These are phyloP conservation scores for Neria commutata DNA, from an alignment of 2,888 invertebrate species.

Conservation along the genomic window DNA sequence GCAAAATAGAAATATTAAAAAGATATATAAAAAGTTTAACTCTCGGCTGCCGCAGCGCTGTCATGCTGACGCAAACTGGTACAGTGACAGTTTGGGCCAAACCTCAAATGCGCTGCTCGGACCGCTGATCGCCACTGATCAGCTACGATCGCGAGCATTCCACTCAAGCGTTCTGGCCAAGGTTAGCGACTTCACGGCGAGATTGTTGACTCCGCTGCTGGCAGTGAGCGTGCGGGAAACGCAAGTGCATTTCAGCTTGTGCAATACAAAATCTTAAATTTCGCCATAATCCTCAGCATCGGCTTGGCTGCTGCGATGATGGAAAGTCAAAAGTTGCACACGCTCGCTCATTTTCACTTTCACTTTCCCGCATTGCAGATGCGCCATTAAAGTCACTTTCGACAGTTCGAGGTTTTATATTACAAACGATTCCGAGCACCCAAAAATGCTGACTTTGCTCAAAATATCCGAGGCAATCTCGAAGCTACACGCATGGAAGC, in stretches of 20 bases:
- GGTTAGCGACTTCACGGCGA: constrained; percentile 13
- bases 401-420: constrained; percentile 27
- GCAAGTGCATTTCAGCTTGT: constrained; percentile 5
- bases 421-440: constrained; percentile 23
- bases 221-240: background rate
- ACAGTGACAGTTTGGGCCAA: constrained; percentile 43
- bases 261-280: no score
- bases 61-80: constrained; percentile 45
- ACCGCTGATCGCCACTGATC: constrained; percentile 18
- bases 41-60: no score
- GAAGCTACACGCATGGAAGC: constrained; percentile 5
- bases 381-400: constrained; percentile 45
- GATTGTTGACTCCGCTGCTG: constrained; percentile 9
- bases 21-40: no score
- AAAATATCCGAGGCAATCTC: constrained; percentile 30
- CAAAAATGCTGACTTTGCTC: constrained; percentile 44
- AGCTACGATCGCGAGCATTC: constrained; percentile 25
- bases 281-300: no score
- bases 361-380: constrained; percentile 38
- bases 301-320: background rate
- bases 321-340: background rate
- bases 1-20: no score
- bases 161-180: constrained; percentile 19
- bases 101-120: constrained; percentile 8
- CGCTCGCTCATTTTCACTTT: background rate